Evolutionary conservation across 2,888 invertebrate species (phyloP).

Genomic region (Poecilobothrus nobilitatus): DNA sequence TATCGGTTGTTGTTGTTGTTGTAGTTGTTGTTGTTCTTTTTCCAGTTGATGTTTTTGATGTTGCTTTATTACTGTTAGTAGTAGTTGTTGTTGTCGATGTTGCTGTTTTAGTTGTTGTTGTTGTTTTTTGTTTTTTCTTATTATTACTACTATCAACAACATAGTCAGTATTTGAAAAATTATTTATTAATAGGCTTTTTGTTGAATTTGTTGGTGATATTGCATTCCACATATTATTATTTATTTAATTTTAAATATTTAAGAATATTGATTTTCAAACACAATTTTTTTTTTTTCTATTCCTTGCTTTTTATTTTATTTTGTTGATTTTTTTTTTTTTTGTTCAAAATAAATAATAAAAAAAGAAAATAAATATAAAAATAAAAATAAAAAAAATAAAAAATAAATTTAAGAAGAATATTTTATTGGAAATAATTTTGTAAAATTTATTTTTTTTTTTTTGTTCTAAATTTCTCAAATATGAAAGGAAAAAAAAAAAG

Average conservation of each 20-base stretch:
- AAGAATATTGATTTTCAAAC: too few relatives aligned
- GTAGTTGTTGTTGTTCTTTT: conserved; percentile 19
- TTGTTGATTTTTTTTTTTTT: too few relatives aligned
- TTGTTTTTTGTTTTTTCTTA: conserved; percentile 11
- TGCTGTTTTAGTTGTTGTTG: conserved; percentile 26
- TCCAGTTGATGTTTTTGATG: conserved; percentile 22
- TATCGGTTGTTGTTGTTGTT: conserved; percentile 24
- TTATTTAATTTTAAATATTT: background rate
- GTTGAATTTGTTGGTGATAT: conserved; percentile 44
- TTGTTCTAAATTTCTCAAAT: too few relatives aligned
- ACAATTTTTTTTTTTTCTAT: too few relatives aligned
- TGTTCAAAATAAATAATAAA: too few relatives aligned
- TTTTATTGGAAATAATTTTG: too few relatives aligned
- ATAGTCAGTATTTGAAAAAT: conserved; percentile 43
- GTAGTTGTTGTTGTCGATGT: conserved; percentile 27
- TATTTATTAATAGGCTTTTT: conserved; percentile 42
- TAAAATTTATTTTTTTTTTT: too few relatives aligned
- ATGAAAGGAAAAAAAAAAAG: background rate
- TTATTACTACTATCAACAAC: conserved; percentile 36
- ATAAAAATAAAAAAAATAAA: too few relatives aligned
- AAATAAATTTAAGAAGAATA: too few relatives aligned
- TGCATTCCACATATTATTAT: conserved; percentile 42
- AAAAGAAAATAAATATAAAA: too few relatives aligned
- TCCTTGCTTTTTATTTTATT: too few relatives aligned
- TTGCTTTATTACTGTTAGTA: conserved; percentile 22